Conservation (phyloP, 2,113 vertebrate genomes). For the Psettodes erumei region DNA sequence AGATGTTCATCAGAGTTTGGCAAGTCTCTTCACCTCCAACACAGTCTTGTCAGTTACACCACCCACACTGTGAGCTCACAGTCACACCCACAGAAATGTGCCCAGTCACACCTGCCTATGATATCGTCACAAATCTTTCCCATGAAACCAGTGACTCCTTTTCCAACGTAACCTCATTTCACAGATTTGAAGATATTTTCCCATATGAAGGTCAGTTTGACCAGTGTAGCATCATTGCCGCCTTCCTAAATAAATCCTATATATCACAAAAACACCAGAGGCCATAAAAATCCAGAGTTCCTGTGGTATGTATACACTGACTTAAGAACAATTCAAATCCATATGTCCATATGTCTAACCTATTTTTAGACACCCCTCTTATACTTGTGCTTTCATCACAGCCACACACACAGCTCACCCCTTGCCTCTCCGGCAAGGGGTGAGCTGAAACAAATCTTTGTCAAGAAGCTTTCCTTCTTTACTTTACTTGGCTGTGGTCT, state of each 20-base stretch:
- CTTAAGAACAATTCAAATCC: constrained; percentile 58
- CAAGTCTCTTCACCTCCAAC: constrained; percentile 36
- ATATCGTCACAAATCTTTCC: constrained; percentile 48
- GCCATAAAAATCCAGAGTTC: constrained; percentile 20
- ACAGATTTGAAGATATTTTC: constrained; percentile 53
- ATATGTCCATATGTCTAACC: constrained; percentile 11
- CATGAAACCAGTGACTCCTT: constrained; percentile 28
- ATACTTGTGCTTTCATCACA: constrained; percentile 54
- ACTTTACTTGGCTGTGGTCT: background rate
- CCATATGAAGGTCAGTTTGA: constrained; percentile 38
- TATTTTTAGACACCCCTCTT: constrained; percentile 50
- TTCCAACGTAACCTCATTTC: constrained; percentile 45
- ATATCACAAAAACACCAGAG: constrained; percentile 15
- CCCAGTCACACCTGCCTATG: constrained; percentile 60
- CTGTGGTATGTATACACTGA: background rate
- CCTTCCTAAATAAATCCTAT: constrained; percentile 45
- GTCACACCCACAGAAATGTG: constrained; percentile 37
- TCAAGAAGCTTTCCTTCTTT: background rate
- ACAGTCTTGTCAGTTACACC: constrained; percentile 40
- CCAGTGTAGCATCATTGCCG: constrained; percentile 7
- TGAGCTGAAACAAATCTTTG: constrained; percentile 21
- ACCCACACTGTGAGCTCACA: constrained; percentile 62
- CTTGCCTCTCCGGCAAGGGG: background rate
- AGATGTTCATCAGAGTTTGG: constrained; percentile 52
- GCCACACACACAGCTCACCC: constrained; percentile 20